Evolutionary conservation across 1,140 invertebrate genomes (phyloP).

Genomic region (Marisa cornuarietis): DNA sequence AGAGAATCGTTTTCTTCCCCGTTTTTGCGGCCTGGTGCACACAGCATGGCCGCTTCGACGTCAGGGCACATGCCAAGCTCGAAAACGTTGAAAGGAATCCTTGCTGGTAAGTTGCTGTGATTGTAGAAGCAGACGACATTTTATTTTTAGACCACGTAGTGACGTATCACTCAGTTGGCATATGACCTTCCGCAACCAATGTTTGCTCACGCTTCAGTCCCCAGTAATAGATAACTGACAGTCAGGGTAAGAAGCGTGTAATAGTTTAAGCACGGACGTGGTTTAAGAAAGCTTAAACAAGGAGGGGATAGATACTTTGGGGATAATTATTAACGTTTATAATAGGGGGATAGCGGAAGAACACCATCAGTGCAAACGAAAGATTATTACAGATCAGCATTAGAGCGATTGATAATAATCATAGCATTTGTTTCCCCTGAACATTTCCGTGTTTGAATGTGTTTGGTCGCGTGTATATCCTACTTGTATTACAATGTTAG

Average conservation of each 20-base stretch:
- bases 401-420: not conserved
- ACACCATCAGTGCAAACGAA: no score
- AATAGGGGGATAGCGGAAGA: no score
- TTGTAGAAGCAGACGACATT: slow-evolving; percentile 19
- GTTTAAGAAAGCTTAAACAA: no score
- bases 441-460: not conserved
- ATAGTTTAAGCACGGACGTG: no score
- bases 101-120: slow-evolving; percentile 39
- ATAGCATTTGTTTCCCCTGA: not conserved
- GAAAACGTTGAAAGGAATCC: slow-evolving; percentile 55
- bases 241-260: no score
- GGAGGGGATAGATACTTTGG: no score
- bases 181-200: not conserved
- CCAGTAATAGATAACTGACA: not conserved
- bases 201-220: not conserved
- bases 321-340: no score
- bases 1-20: slow-evolving; percentile 26
- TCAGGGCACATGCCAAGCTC: slow-evolving; percentile 14
- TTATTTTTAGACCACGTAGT: not conserved
- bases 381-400: no score
- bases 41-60: slow-evolving; percentile 34
- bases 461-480: not conserved
- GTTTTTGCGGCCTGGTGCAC: slow-evolving; percentile 23
- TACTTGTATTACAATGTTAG: not conserved
- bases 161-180: not conserved